phyloP scores from a whole-genome alignment of 2,113 vertebrate species.

The Abramis brama region DNA sequence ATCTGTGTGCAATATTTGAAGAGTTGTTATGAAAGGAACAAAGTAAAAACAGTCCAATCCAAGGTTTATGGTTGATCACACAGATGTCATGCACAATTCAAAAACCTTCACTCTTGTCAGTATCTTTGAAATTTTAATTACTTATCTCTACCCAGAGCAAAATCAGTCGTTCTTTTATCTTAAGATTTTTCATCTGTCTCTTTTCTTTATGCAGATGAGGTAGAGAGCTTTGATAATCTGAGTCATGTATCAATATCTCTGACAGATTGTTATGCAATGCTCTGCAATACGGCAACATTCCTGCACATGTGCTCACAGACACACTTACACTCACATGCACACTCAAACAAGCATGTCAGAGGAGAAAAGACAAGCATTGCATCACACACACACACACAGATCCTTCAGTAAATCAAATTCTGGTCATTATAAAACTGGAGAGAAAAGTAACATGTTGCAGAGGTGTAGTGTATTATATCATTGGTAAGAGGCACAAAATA shows the following conservation, averaged over 20 bases:
- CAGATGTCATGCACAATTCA: not conserved
- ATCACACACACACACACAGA: not conserved
- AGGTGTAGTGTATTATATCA: not conserved
- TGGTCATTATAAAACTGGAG: not conserved
- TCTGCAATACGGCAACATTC: slow-evolving; percentile 19
- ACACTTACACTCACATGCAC: not conserved
- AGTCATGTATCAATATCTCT: not conserved
- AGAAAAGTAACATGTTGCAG: not conserved
- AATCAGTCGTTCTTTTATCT: not conserved
- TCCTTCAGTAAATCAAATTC: not conserved
- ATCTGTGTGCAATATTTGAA: not conserved
- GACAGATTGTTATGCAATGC: slow-evolving; percentile 25
- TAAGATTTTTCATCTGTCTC: not conserved
- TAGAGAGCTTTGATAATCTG: not conserved
- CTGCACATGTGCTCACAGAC: not conserved
- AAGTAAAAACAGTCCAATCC: not conserved
- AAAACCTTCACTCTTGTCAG: not conserved
- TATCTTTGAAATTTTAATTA: slow-evolving; percentile 5
- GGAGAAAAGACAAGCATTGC: not conserved
- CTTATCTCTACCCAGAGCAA: slow-evolving; percentile 6
- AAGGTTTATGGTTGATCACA: not conserved
- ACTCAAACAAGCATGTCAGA: not conserved
- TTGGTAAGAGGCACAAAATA: not conserved
- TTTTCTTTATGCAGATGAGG: not conserved
- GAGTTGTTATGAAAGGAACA: not conserved